Conservation (phyloP, 1,140 invertebrate species). For the Drosophila littoralis region DNA sequence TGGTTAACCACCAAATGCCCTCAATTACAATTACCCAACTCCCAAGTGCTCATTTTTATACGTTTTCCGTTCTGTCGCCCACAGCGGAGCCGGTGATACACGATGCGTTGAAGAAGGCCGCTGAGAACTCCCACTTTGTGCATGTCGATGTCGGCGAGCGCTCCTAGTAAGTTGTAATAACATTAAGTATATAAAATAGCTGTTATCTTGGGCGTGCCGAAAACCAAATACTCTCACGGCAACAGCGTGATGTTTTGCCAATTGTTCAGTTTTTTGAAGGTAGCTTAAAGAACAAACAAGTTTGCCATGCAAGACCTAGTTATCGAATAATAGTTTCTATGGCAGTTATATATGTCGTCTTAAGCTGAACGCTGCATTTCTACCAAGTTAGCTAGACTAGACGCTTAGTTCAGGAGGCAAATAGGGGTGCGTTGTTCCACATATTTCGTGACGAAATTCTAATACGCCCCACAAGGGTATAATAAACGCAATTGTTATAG, state of each 20-base stretch:
- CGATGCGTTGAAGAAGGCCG: constrained; percentile 86
- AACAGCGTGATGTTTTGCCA: too few relatives aligned
- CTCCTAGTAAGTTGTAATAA: constrained; percentile 72
- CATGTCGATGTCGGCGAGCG: constrained; percentile 90
- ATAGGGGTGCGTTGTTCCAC: not conserved
- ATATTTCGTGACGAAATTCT: not conserved
- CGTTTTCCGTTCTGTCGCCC: constrained; percentile 35
- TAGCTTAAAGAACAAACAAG: too few relatives aligned
- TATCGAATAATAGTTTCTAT: too few relatives aligned
- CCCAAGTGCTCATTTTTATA: constrained; percentile 3
- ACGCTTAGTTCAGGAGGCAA: too few relatives aligned
- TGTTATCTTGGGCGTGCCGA: not conserved
- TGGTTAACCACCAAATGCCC: constrained; percentile 18
- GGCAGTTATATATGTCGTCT: not conserved
- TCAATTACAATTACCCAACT: constrained; percentile 20
- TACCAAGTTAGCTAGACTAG: too few relatives aligned
- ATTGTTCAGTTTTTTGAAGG: too few relatives aligned
- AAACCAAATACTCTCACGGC: not conserved
- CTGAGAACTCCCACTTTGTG: constrained; percentile 87
- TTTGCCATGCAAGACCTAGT: too few relatives aligned
- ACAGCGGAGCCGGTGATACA: constrained; percentile 88
- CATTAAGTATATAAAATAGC: not conserved
- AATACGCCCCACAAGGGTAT: not conserved
- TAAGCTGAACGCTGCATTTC: too few relatives aligned
- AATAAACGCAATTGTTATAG: not conserved